Evolutionary conservation across 30 jellyfish, hydroid and myxozoan species (phyloP).

Genomic region (Haliclystus octoradiatus): DNA sequence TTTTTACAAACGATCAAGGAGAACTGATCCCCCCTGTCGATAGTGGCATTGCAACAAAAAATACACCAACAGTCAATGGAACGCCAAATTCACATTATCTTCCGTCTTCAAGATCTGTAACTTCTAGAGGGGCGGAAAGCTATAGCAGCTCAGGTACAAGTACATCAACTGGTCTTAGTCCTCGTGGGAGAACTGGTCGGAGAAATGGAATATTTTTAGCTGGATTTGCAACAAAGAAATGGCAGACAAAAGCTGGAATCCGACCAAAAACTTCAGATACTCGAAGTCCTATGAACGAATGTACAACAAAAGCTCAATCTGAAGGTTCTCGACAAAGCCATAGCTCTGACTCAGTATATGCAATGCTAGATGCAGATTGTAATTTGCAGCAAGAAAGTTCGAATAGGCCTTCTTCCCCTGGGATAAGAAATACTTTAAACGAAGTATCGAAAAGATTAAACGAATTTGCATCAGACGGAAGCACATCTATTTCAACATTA

Average conservation of each 20-base stretch:
- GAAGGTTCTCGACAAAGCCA: slow-evolving; percentile 11
- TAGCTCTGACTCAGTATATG: not conserved
- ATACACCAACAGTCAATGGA: not conserved
- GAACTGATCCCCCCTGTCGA: not conserved
- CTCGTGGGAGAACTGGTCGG: slow-evolving; percentile 74
- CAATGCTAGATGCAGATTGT: not conserved
- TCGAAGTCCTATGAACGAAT: slow-evolving; percentile 8
- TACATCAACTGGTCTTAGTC: slow-evolving; percentile 42
- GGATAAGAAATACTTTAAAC: slow-evolving; percentile 46
- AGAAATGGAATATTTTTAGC: slow-evolving; percentile 54
- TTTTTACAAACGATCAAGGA: not conserved
- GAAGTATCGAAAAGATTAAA: slow-evolving; percentile 60
- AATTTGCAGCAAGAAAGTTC: not conserved
- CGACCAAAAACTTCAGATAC: not conserved
- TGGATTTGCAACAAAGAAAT: slow-evolving; percentile 29
- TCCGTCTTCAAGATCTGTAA: not conserved
- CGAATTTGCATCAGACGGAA: not conserved
- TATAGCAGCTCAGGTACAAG: slow-evolving; percentile 37
- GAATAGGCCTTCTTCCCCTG: slow-evolving; percentile 33
- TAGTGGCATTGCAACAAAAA: not conserved
- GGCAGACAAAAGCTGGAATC: slow-evolving; percentile 2
- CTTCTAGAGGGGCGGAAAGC: not conserved
- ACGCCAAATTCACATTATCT: not conserved
- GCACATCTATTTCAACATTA: not conserved
- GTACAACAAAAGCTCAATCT: slow-evolving; percentile 21